Evolutionary conservation across 2,113 vertebrate species (phyloP).

Genomic region (Aptenodytes patagonicus): DNA sequence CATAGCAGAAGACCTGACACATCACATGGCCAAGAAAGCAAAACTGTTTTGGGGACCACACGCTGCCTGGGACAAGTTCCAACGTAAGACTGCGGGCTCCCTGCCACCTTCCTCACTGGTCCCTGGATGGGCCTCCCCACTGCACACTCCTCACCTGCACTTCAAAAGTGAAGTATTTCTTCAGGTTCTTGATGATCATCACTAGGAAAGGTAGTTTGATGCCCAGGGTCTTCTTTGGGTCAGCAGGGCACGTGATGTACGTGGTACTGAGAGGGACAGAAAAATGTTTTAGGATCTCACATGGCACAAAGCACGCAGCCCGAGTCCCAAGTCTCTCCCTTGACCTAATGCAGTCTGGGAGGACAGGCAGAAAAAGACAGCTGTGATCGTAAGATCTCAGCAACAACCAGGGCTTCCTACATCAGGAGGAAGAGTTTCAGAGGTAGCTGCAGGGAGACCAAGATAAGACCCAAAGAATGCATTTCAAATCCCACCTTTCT

Average conservation of each 20-base stretch:
- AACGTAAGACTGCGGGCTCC: neutral
- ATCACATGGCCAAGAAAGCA: neutral
- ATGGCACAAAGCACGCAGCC: neutral
- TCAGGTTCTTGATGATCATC: constrained; percentile 98
- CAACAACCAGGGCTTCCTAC: neutral
- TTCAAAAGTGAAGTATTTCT: constrained; percentile 98
- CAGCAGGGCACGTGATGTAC: constrained; percentile 96
- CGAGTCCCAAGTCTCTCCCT: neutral
- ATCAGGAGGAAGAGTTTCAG: neutral
- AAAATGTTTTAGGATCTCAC: neutral
- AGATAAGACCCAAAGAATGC: neutral
- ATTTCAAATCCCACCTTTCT: neutral
- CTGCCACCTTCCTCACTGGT: neutral
- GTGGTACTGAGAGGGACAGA: constrained; percentile 83
- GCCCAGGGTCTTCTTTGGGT: constrained; percentile 95
- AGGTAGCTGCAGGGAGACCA: neutral
- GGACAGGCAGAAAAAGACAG: neutral
- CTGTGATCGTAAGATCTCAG: neutral
- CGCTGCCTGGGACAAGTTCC: neutral
- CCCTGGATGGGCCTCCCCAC: neutral
- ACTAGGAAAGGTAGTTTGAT: constrained; percentile 96
- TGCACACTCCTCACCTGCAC: constrained; percentile 83
- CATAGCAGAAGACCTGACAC: neutral
- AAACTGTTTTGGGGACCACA: neutral
- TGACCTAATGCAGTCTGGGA: neutral